Base-by-base conservation (phyloP, 2,888 invertebrate species). In the Spatulosminthurus flaviceps region DNA sequence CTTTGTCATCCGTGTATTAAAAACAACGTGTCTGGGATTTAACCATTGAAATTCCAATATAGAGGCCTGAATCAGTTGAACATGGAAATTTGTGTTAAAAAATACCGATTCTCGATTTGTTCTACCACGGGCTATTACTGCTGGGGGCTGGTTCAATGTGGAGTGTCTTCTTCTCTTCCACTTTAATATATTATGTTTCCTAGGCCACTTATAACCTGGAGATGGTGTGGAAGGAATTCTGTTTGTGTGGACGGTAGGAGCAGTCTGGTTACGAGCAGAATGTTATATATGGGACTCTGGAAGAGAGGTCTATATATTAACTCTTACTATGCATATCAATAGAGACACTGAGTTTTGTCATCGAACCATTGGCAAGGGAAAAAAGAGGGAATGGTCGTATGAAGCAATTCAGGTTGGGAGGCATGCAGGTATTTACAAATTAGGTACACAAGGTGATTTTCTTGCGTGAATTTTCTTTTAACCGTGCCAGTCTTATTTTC, bases 391-490 rank as follows among this genome's bases (percentile, higher is more conserved):
- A 34, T 78, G 78, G 64, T 72, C 72, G 41, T 78, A 60, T 78
- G 71, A 78, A 78, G 72, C 78, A 78, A 78, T 78, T 78, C 78
- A 71, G 66, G 72, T 41, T 34, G 34, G 28, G 41, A 69, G 61
- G 61, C 42, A 78, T 34, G 78, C 22, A 78, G 64, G 41, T 67
- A 43, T 76, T 66, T 61, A 74, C 61, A 74, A 74, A 74, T 28
- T 61, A 77, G 77, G 69, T 77, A 69, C 67, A 60, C 77, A 77
- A 77, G 70, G 77, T 77, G 70, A 77, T 77, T 77, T 77, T 77
- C 77, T 77, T 77, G 77, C 70, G 70, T 77, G 77, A 77, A 70
- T 77, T 0, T 76, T 75, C 73, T 73, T 73, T 73, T 73, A 73
- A 73, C 22, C 21, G 9, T 28, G 21, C 42, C 29, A 11, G 61